Evolutionary conservation across 2,888 invertebrate genomes (phyloP), one percentile per base, ranked within the genome.

Genomic region (Parnassius apollo): DNA sequence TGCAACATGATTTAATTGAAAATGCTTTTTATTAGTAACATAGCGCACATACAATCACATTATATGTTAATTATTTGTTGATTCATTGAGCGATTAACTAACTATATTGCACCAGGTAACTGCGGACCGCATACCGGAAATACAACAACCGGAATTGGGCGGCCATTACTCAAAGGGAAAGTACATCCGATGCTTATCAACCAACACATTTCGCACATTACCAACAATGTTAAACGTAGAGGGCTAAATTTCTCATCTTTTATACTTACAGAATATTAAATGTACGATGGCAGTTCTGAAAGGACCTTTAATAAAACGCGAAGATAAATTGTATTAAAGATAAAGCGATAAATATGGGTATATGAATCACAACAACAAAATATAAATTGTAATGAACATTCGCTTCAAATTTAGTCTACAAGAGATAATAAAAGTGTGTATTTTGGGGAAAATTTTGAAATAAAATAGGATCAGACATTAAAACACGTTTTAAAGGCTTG

Each of bases 21-120:
- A 35, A 35, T 7, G 35, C 35, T 35, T 35, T 35, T 7, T 35
- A 35, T 7, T 7, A 35, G 35, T 53, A 58, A 48, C 42, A 35
- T 49, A 59, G 44, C 55, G 10, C 49, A 18, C 7, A 49, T 42
- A 49, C 25, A 64, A 44, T 53, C 11, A 51, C 49, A 58, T 57
- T 57, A 57, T 56, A 12, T 64, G 66, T 81, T 86, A 85, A 87
- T 87, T 86, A 86, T 79, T 71, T 69, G 83, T 35, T 88, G 87
- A 88, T 87, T 82, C 82, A 87, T 85, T 83, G 82, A 75, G 76
- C 80, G 83, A 86, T 86, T 86, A 86, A 80, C 81, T 77, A 78
- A 77, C 82, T 86, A 76, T 86, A 76, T 72, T 66, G 71, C 78
- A 78, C 80, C 77, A 76, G 80, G 68, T 71, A 72, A 71, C 73